A percentile compares a stretch with the other conserved stretches of the same genome.
Conservation (phyloP, 2,797 vertebrate genomes). For the Muscicapa comitata region DNA sequence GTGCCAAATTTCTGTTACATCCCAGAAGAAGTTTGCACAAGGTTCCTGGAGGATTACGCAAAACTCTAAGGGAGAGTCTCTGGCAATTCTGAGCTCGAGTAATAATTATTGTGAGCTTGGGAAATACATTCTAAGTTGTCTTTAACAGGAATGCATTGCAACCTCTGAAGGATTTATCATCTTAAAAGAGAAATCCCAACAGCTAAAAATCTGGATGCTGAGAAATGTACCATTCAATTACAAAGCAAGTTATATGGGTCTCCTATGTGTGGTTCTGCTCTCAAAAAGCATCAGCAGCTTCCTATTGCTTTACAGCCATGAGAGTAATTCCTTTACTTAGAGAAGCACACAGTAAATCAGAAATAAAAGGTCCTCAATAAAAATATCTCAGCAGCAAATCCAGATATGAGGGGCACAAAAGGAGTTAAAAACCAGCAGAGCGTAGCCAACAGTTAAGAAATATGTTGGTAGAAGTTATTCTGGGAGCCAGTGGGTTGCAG, state of each 20-base stretch:
- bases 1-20: constrained; percentile 8
- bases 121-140: not conserved
- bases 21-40: not conserved
- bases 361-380: constrained; percentile 5
- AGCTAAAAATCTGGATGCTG: not conserved
- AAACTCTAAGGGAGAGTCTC: not conserved
- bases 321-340: not conserved
- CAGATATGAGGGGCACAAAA: not conserved
- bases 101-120: not conserved
- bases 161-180: not conserved
- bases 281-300: constrained; percentile 3
- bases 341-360: not conserved
- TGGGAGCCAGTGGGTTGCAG: not conserved
- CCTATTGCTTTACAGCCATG: not conserved
- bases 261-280: constrained; percentile 14
- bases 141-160: not conserved
- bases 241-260: not conserved
- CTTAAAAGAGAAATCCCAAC: not conserved
- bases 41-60: not conserved
- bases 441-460: not conserved
- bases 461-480: constrained; percentile 10
- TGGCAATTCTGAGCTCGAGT: not conserved
- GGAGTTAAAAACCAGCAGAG: not conserved
- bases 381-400: not conserved
- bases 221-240: constrained; percentile 22